phyloP scores from a whole-genome alignment of 2,113 vertebrate species.

The Perognathus longimembris region DNA sequence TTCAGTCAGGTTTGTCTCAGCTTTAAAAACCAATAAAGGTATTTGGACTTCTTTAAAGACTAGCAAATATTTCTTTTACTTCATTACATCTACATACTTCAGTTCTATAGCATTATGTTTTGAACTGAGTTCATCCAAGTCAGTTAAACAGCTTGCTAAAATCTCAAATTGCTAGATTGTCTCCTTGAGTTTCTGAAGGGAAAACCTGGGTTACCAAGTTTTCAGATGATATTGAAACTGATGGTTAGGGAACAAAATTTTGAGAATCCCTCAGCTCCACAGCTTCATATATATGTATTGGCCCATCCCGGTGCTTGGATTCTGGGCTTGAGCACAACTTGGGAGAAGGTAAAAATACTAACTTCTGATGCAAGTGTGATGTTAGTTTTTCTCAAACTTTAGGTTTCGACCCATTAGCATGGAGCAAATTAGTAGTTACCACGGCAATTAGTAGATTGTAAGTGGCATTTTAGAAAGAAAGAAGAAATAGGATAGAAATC shows the following conservation, averaged over 20 bases:
- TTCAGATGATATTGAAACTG: neutral
- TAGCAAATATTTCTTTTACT: slow-evolving; percentile 43
- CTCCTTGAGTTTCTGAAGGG: neutral
- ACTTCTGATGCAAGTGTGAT: neutral
- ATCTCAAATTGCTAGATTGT: neutral
- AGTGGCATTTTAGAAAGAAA: neutral
- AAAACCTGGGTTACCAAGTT: neutral
- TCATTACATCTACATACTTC: neutral
- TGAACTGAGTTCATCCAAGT: neutral
- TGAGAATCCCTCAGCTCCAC: neutral
- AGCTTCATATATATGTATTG: too few species aligned
- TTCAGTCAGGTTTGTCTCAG: neutral
- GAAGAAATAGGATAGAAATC: neutral
- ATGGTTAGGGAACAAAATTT: neutral
- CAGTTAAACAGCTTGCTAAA: neutral
- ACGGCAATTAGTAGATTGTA: neutral
- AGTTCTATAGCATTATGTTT: neutral
- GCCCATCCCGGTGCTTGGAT: too few species aligned
- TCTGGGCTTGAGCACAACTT: too few species aligned
- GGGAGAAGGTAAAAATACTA: neutral
- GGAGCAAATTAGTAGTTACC: neutral
- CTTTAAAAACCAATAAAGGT: neutral
- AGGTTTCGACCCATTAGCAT: neutral
- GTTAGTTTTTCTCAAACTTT: neutral
- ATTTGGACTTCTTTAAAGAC: neutral